These are phyloP conservation scores for Neoniphon sammara DNA, from an alignment of 2,797 vertebrate genomes.

Conservation along the genomic window DNA sequence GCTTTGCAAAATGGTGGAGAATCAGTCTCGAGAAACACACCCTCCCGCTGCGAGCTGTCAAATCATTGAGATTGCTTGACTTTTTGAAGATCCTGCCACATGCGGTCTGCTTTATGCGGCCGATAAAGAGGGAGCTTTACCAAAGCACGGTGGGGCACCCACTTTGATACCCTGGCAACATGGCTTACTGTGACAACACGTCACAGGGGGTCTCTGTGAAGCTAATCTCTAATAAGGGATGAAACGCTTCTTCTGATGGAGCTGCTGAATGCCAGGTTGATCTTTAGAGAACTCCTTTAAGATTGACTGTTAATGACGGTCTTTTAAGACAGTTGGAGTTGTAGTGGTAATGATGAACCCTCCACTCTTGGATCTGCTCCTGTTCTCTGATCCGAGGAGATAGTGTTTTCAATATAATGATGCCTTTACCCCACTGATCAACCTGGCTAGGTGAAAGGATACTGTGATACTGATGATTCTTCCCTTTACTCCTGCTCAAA, in stretches of 20 bases:
- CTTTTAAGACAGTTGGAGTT: constrained; percentile 45
- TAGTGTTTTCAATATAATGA: constrained; percentile 9
- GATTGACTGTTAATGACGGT: constrained; percentile 56
- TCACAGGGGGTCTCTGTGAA: constrained; percentile 80
- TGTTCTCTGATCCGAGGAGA: constrained; percentile 23
- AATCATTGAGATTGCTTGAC: constrained; percentile 76
- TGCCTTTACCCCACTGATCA: constrained; percentile 15
- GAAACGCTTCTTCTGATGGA: constrained; percentile 70
- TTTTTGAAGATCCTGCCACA: constrained; percentile 80
- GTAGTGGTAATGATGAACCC: constrained; percentile 43
- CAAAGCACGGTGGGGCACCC: constrained; percentile 75
- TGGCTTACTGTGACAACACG: constrained; percentile 80
- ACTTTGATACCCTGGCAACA: constrained; percentile 81
- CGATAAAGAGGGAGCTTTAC: constrained; percentile 73
- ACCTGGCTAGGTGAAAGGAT: not conserved
- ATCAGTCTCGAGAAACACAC: constrained; percentile 65
- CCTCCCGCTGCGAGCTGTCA: constrained; percentile 78
- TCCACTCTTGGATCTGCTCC: constrained; percentile 11
- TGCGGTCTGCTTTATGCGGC: constrained; percentile 64
- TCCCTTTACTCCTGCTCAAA: not conserved
- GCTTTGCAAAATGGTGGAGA: constrained; percentile 69
- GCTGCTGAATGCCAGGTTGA: constrained; percentile 65
- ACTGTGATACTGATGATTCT: not conserved
- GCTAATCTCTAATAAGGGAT: constrained; percentile 83
- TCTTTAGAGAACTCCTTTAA: constrained; percentile 65